Evolutionary conservation across 2,888 invertebrate species (phyloP).

Genomic region (Mayetiola destructor): DNA sequence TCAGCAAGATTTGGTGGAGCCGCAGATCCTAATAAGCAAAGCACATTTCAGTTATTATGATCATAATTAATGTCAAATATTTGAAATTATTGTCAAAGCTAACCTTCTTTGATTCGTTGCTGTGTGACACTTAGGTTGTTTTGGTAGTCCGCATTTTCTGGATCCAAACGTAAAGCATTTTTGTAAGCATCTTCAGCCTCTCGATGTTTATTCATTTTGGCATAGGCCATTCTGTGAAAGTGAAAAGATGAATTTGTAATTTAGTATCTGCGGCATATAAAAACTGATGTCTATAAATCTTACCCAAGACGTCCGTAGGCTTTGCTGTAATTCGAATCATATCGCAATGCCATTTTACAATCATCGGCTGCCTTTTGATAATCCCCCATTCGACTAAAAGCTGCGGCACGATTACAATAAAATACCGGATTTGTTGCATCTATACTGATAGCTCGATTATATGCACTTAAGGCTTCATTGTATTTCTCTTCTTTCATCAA

Average conservation of each 20-base stretch:
- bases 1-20: neutral
- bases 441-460: constrained; percentile 76
- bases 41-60: too few relatives aligned
- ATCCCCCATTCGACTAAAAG: constrained; percentile 76
- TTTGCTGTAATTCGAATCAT: constrained; percentile 87
- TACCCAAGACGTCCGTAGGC: constrained; percentile 82
- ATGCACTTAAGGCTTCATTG: constrained; percentile 67
- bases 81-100: neutral
- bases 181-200: constrained; percentile 77
- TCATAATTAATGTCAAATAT: neutral
- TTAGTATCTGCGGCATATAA: neutral
- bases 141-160: constrained; percentile 78
- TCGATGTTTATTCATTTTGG: constrained; percentile 64
- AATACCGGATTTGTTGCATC: constrained; percentile 85
- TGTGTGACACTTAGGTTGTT: constrained; percentile 75
- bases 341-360: constrained; percentile 72
- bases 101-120: constrained; percentile 20
- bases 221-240: constrained; percentile 49
- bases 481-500: constrained; percentile 75
- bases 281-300: neutral
- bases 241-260: neutral
- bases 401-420: constrained; percentile 95
- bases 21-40: neutral
- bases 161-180: constrained; percentile 80
- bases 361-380: constrained; percentile 76